phyloP scores from a whole-genome alignment of 2,797 vertebrate genomes.

The Stomatorhinus walkeri region DNA sequence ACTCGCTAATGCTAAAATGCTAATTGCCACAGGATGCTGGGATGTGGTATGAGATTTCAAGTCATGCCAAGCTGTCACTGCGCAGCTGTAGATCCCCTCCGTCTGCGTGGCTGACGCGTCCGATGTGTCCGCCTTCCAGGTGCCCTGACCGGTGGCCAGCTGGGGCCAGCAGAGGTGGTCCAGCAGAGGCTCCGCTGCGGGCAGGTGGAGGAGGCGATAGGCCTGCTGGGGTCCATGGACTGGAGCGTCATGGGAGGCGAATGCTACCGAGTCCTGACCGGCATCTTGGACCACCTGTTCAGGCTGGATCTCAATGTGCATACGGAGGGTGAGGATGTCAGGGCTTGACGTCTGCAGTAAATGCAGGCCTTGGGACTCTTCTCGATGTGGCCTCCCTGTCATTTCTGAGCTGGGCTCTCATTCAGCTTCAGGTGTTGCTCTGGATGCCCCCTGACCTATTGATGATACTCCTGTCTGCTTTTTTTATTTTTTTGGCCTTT shows the following conservation, averaged over 20 bases:
- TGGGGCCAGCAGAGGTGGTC: constrained; percentile 70
- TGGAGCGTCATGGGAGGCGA: constrained; percentile 75
- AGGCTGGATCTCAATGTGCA: constrained; percentile 75
- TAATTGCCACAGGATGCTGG: background rate
- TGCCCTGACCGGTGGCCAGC: constrained; percentile 62
- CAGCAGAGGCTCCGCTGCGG: constrained; percentile 72
- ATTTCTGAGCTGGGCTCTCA: background rate
- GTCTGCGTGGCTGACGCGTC: background rate
- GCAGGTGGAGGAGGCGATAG: constrained; percentile 72
- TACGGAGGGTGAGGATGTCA: constrained; percentile 66
- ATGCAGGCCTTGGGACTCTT: background rate
- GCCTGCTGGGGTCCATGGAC: constrained; percentile 79
- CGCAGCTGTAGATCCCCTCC: background rate
- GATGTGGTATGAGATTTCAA: background rate
- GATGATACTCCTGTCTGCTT: background rate
- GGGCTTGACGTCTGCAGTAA: background rate
- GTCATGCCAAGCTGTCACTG: background rate
- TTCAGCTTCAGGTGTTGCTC: background rate
- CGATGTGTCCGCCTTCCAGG: constrained; percentile 54
- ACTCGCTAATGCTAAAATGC: background rate
- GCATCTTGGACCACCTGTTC: constrained; percentile 81
- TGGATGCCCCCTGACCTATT: background rate
- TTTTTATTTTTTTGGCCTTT: constrained; percentile 23
- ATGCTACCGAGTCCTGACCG: constrained; percentile 71
- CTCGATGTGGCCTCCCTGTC: background rate